Evolutionary conservation across 1,140 invertebrate genomes (phyloP).

Genomic region (Maniola jurtina): DNA sequence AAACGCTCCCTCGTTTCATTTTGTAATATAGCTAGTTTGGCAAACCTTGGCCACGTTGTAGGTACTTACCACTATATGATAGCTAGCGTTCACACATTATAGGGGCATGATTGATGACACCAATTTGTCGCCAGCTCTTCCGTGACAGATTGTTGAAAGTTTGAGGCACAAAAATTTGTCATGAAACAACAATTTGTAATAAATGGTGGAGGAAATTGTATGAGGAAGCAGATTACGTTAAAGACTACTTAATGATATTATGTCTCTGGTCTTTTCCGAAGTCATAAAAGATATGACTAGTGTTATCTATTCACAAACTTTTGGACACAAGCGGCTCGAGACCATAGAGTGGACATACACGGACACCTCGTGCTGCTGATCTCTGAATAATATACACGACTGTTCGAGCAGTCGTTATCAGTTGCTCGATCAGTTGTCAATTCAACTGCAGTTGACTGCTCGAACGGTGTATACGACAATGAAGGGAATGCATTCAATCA

Average conservation of each 20-base stretch:
- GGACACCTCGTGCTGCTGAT: too few species aligned
- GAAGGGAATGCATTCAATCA: too few species aligned
- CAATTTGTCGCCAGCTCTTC: background rate
- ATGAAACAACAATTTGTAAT: background rate
- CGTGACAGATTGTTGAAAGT: background rate
- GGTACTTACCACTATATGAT: background rate
- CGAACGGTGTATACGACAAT: too few species aligned
- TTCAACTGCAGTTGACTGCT: too few species aligned
- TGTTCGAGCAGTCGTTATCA: too few species aligned
- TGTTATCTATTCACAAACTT: too few species aligned
- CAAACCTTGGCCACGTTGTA: background rate
- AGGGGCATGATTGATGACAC: conserved; percentile 3
- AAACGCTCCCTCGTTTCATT: background rate
- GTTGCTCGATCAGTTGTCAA: too few species aligned
- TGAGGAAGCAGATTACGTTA: background rate
- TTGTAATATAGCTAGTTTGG: background rate
- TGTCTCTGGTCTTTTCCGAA: background rate
- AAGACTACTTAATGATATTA: too few species aligned
- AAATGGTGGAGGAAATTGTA: background rate
- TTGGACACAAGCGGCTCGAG: too few species aligned
- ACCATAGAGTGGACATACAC: too few species aligned
- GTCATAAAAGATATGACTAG: too few species aligned
- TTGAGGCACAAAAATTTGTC: conserved; percentile 4
- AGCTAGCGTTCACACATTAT: background rate
- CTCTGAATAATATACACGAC: too few species aligned